Evolutionary conservation across 2,797 vertebrate genomes (phyloP).

Genomic region (Gobio occitaniae): DNA sequence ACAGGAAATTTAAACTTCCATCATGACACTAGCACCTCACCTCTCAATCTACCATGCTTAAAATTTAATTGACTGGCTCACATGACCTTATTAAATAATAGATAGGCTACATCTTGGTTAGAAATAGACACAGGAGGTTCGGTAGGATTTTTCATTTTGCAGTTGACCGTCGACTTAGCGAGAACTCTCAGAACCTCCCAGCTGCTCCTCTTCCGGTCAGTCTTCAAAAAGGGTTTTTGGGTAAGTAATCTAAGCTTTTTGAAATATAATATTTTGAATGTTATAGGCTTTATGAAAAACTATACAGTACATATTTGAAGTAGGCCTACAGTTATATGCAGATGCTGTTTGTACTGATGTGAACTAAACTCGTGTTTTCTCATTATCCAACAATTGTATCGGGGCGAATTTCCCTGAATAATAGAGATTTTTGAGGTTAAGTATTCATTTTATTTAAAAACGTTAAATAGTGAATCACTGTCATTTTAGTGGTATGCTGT

Average conservation of each 20-base stretch:
- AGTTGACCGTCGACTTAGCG: slow-evolving; percentile 83
- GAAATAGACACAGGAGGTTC: slow-evolving; percentile 87
- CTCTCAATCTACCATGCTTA: slow-evolving; percentile 78
- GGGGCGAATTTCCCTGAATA: neutral
- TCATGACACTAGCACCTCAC: slow-evolving; percentile 77
- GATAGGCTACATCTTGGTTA: slow-evolving; percentile 82
- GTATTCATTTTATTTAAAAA: neutral
- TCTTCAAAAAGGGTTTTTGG: slow-evolving; percentile 64
- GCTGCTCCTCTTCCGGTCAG: slow-evolving; percentile 50
- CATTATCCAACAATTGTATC: neutral
- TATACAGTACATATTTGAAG: neutral
- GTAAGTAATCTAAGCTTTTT: slow-evolving; percentile 60
- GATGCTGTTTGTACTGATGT: neutral
- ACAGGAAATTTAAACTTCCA: slow-evolving; percentile 75
- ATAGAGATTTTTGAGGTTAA: neutral
- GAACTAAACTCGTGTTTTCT: neutral
- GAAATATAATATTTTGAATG: neutral
- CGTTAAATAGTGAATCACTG: neutral
- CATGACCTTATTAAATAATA: slow-evolving; percentile 96
- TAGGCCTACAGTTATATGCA: neutral
- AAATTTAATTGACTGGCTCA: slow-evolving; percentile 90
- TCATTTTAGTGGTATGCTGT: neutral
- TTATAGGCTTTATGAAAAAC: neutral
- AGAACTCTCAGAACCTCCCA: slow-evolving; percentile 74
- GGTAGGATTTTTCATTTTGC: slow-evolving; percentile 87